Conservation (phyloP, 2,888 invertebrate species). For the Microplitis deprimator region DNA sequence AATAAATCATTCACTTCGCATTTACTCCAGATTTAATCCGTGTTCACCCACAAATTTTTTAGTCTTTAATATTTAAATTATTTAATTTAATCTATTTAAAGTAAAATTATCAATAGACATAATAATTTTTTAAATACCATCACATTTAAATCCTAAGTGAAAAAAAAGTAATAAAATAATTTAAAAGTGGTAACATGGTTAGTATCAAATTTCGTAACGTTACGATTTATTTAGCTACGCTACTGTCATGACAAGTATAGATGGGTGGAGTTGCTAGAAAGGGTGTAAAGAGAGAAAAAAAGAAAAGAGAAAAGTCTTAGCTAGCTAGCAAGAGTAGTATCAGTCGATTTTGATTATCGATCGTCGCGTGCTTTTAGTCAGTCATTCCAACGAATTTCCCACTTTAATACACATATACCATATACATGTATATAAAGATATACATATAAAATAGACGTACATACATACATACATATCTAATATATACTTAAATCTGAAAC, state of each 20-base stretch:
- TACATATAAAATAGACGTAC: neutral
- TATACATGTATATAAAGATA: too few species aligned
- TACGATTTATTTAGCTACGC: conserved; percentile 11
- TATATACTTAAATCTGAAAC: neutral
- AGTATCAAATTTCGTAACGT: too few species aligned
- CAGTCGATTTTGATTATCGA: conserved; percentile 68
- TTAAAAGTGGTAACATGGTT: too few species aligned
- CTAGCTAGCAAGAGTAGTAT: conserved; percentile 34
- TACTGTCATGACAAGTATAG: conserved; percentile 16
- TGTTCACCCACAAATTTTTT: too few species aligned
- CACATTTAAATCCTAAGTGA: neutral
- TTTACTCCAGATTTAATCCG: too few species aligned
- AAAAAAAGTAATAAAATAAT: neutral
- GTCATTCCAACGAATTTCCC: conserved; percentile 45
- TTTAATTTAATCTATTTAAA: too few species aligned
- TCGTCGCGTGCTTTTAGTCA: conserved; percentile 56
- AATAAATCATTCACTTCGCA: too few species aligned
- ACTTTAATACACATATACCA: neutral
- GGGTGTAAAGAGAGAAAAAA: conserved; percentile 27
- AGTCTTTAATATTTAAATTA: too few species aligned
- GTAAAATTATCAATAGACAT: too few species aligned
- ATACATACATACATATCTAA: neutral
- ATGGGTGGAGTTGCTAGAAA: conserved; percentile 19
- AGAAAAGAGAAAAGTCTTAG: conserved; percentile 35
- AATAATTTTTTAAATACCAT: too few species aligned